Percentiles rank a stretch among this genome's conserved stretches.
Conservation (phyloP, 2,888 invertebrate genomes). For the Pterostichus madidus region DNA sequence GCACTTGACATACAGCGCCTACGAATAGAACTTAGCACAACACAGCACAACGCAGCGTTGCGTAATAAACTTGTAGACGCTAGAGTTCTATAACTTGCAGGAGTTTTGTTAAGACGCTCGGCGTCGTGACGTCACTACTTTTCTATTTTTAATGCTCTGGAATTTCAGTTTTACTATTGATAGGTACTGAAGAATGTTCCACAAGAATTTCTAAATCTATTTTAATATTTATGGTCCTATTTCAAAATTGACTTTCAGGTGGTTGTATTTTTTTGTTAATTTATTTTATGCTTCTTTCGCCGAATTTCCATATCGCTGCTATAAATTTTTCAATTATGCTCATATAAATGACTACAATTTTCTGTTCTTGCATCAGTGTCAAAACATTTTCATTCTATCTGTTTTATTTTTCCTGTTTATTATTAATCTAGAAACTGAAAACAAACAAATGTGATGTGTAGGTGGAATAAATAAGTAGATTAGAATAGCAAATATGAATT, state of each 20-base stretch:
- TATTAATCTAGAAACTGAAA: too few species aligned
- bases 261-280: too few species aligned
- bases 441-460: too few species aligned
- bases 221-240: too few species aligned
- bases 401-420: too few species aligned
- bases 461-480: not conserved
- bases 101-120: not conserved
- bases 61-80: slow-evolving; percentile 10
- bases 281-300: too few species aligned
- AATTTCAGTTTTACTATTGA: not conserved
- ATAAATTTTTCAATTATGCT: too few species aligned
- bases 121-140: slow-evolving; percentile 31
- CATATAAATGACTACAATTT: too few species aligned
- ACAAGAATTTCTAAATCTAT: not conserved
- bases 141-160: slow-evolving; percentile 19
- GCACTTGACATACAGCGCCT: slow-evolving; percentile 63
- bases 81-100: not conserved
- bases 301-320: too few species aligned
- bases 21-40: slow-evolving; percentile 20
- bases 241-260: too few species aligned
- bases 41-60: not conserved
- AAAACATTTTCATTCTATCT: too few species aligned
- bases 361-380: too few species aligned
- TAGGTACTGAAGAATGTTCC: not conserved
- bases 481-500: not conserved